Percentiles rank a stretch among this genome's conserved stretches.
Evolutionary conservation across 1,140 invertebrate genomes (phyloP).

Genomic region (Drosophila aff.): DNA sequence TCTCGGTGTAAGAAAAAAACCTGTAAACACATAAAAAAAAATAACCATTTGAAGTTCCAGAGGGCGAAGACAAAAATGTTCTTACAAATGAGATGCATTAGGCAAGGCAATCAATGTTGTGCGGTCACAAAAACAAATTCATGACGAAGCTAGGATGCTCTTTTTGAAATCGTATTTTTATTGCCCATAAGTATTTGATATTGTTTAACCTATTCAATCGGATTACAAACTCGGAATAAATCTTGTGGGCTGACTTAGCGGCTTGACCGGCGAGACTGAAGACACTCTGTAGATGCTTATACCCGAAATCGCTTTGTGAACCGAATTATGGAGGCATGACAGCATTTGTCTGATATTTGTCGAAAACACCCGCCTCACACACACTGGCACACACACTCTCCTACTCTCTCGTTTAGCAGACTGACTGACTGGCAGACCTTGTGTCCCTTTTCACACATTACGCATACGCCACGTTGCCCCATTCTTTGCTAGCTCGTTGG

Average conservation of each 20-base stretch:
- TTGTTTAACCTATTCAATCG: constrained; percentile 8
- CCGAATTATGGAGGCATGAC: constrained; percentile 60
- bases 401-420: constrained; percentile 3
- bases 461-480: constrained; percentile 61
- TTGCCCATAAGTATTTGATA: not conserved
- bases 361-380: not conserved
- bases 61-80: constrained; percentile 24
- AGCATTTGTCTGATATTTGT: constrained; percentile 44
- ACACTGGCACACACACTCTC: not conserved
- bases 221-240: constrained; percentile 5
- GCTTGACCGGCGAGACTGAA: constrained; percentile 15
- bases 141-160: not conserved
- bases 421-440: constrained; percentile 37
- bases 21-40: not conserved
- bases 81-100: constrained; percentile 41
- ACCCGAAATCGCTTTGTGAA: constrained; percentile 42
- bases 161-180: not conserved
- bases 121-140: not conserved
- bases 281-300: not conserved
- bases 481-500: constrained; percentile 56
- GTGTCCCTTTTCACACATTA: constrained; percentile 70
- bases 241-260: constrained; percentile 17
- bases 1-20: not conserved
- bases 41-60: not conserved
- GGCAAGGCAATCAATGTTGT: constrained; percentile 33